Percentiles rank a stretch among this genome's conserved stretches.
These are phyloP conservation scores for Tragelaphus scriptus DNA, from an alignment of 2,113 vertebrate genomes.

Conservation along the genomic window DNA sequence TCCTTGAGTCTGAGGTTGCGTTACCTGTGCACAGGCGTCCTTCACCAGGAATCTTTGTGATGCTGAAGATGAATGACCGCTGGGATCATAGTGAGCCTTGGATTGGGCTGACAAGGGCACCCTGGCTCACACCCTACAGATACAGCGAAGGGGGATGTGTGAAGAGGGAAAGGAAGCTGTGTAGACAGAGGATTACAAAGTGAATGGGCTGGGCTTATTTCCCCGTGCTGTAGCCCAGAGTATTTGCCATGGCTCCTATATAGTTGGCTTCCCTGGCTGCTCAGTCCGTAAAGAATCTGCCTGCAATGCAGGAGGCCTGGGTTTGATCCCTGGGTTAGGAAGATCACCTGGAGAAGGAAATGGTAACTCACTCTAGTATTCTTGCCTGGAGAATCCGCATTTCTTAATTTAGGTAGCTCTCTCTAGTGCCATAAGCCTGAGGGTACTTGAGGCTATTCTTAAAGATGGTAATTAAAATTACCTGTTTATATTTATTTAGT, in stretches of 20 bases:
- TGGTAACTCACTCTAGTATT: neutral
- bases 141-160: neutral
- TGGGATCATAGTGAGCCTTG: neutral
- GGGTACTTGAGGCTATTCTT: neutral
- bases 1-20: neutral
- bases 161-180: neutral
- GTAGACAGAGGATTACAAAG: too few species aligned
- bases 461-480: neutral
- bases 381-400: neutral
- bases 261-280: neutral
- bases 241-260: accelerated
- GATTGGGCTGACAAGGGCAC: neutral
- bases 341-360: neutral
- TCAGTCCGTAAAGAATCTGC: neutral
- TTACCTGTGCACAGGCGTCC: neutral
- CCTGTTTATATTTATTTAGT: neutral
- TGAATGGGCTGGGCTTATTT: neutral
- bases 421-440: neutral
- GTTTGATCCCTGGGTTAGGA: neutral
- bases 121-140: neutral
- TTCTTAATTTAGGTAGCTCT: neutral
- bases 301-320: neutral
- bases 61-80: neutral
- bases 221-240: accelerated
- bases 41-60: neutral